Evolutionary conservation across 2,888 invertebrate genomes (phyloP).

Genomic region (Catocala sponsa): DNA sequence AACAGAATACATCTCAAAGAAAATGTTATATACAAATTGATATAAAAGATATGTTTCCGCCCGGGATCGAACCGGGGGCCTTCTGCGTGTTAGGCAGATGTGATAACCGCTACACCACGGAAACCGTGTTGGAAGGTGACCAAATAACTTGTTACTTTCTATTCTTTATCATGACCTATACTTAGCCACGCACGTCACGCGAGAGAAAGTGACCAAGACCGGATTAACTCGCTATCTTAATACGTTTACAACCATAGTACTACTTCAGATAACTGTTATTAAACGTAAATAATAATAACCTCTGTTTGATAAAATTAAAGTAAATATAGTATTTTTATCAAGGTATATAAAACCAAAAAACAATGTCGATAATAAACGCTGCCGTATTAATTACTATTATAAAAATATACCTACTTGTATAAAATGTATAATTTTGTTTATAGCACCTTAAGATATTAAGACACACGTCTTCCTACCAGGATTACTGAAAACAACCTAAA

Average conservation of each 20-base stretch:
- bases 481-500: too few relatives aligned
- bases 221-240: constrained; percentile 15
- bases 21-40: background rate
- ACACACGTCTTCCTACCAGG: too few relatives aligned
- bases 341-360: too few relatives aligned
- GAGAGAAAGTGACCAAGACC: constrained; percentile 20
- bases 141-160: constrained; percentile 10
- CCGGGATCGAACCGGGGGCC: constrained; percentile 97
- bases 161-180: background rate
- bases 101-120: constrained; percentile 97
- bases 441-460: too few relatives aligned
- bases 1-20: too few relatives aligned
- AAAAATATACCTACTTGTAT: too few relatives aligned
- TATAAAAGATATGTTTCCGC: constrained; percentile 89
- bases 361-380: too few relatives aligned
- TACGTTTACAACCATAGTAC: constrained; percentile 10
- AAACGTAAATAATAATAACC: background rate
- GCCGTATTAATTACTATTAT: too few relatives aligned
- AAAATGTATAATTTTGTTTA: too few relatives aligned
- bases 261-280: constrained; percentile 3
- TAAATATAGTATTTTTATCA: too few relatives aligned
- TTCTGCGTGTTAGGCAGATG: constrained; percentile 97
- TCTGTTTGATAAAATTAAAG: too few relatives aligned
- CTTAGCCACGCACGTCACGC: background rate
- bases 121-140: constrained; percentile 78